Evolutionary conservation across 2,888 invertebrate species (phyloP).

Genomic region (Leptinotarsa rubiginosa): DNA sequence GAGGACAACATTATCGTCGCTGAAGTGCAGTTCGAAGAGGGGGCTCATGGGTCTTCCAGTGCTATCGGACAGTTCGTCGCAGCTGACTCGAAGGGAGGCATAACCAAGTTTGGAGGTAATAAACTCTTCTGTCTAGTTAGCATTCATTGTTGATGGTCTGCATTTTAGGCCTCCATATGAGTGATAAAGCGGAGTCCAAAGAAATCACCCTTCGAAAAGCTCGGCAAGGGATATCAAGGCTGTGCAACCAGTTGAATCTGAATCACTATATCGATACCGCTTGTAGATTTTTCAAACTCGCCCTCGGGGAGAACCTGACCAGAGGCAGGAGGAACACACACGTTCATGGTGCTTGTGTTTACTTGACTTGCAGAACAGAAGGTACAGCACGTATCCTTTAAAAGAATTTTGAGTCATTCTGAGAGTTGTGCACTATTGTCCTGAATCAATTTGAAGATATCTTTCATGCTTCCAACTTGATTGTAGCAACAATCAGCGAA

Average conservation of each 20-base stretch:
- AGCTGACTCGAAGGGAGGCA: slow-evolving; percentile 88
- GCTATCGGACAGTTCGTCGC: slow-evolving; percentile 95
- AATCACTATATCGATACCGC: slow-evolving; percentile 94
- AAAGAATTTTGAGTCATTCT: too few species aligned
- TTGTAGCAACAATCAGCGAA: too few species aligned
- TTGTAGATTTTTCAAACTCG: slow-evolving; percentile 94
- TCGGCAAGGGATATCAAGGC: slow-evolving; percentile 83
- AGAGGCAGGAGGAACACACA: slow-evolving; percentile 90
- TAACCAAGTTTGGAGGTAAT: slow-evolving; percentile 82
- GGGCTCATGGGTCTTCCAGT: slow-evolving; percentile 85
- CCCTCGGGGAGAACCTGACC: slow-evolving; percentile 84
- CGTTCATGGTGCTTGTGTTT: slow-evolving; percentile 96
- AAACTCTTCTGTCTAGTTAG: slow-evolving; percentile 45
- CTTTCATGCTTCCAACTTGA: too few species aligned
- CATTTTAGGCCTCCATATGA: slow-evolving; percentile 78
- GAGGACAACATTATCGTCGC: slow-evolving; percentile 97
- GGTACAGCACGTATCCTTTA: slow-evolving; percentile 85
- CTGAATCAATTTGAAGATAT: too few species aligned
- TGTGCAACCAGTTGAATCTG: slow-evolving; percentile 88
- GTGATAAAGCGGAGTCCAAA: slow-evolving; percentile 88
- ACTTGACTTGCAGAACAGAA: slow-evolving; percentile 95
- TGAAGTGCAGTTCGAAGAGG: slow-evolving; percentile 96
- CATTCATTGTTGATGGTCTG: slow-evolving; percentile 20
- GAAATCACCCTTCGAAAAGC: slow-evolving; percentile 93
- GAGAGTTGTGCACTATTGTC: too few species aligned